Conservation (phyloP, 2,797 vertebrate species). For the Syngnathus acus region DNA sequence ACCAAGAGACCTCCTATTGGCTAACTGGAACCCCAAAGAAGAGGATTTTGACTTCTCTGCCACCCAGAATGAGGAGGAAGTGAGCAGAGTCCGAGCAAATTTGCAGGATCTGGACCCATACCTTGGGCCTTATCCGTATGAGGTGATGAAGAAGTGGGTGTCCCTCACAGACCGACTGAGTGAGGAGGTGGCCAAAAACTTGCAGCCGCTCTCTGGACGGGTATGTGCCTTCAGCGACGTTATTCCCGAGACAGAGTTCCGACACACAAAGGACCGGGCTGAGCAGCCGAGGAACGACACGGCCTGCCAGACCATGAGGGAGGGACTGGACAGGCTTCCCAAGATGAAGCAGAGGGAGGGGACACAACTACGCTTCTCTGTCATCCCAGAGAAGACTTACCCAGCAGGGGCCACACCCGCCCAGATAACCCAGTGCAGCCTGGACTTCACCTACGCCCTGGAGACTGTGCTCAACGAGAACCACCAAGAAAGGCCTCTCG, state of each 20-base stretch:
- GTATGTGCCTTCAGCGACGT: constrained; percentile 88
- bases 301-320: constrained; percentile 84
- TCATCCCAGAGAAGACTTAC: constrained; percentile 79
- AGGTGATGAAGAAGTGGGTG: constrained; percentile 88
- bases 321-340: constrained; percentile 85
- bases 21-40: constrained; percentile 75
- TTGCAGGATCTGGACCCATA: constrained; percentile 80
- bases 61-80: constrained; percentile 69
- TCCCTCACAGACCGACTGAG: constrained; percentile 82
- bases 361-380: constrained; percentile 86
- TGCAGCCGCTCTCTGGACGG: constrained; percentile 81
- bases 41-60: constrained; percentile 78
- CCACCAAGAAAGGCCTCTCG: constrained; percentile 70
- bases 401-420: constrained; percentile 83
- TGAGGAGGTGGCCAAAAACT: constrained; percentile 62
- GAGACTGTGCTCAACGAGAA: constrained; percentile 74
- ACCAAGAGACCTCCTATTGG: constrained; percentile 73
- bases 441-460: constrained; percentile 88
- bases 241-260: constrained; percentile 74
- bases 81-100: constrained; percentile 65
- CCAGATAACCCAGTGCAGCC: constrained; percentile 86
- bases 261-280: constrained; percentile 74
- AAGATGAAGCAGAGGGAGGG: constrained; percentile 83
- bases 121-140: constrained; percentile 88
- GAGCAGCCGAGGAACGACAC: constrained; percentile 77